Percentiles rank a stretch among this genome's conserved stretches.
These are phyloP conservation scores for Drosophila kurseongensis DNA, from an alignment of 1,140 invertebrate species.

Conservation along the genomic window DNA sequence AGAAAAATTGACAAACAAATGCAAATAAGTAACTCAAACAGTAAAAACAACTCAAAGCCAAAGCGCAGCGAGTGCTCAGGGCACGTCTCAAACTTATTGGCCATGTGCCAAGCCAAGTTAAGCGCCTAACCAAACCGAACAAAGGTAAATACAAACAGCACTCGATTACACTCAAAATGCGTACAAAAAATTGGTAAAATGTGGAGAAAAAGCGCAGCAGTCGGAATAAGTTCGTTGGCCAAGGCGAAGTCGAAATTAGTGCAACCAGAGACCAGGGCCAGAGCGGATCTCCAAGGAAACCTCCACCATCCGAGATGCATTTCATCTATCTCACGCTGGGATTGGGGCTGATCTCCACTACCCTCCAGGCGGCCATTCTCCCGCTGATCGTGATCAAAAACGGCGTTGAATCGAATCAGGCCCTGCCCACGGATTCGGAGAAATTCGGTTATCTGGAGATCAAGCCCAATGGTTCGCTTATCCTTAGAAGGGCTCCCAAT, in stretches of 20 bases:
- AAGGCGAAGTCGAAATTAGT: conserved; percentile 59
- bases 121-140: conserved; percentile 48
- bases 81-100: conserved; percentile 57
- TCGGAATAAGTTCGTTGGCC: conserved; percentile 68
- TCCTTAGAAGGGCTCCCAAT: conserved; percentile 39
- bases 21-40: conserved; percentile 79
- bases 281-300: conserved; percentile 32
- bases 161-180: conserved; percentile 58
- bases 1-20: conserved; percentile 69
- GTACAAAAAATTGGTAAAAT: conserved; percentile 24
- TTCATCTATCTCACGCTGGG: conserved; percentile 9
- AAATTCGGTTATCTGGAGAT: conserved; percentile 69
- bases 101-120: conserved; percentile 52
- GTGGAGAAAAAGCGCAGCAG: conserved; percentile 59
- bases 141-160: conserved; percentile 58
- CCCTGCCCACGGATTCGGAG: conserved; percentile 23
- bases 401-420: conserved; percentile 1
- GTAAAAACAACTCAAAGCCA: conserved; percentile 33
- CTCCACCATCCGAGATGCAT: conserved; percentile 39
- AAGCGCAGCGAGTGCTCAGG: conserved; percentile 47
- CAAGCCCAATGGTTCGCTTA: conserved; percentile 69
- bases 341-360: conserved; percentile 24
- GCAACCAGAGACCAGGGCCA: conserved; percentile 58
- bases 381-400: conserved; percentile 35
- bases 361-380: conserved; percentile 44